Conservation (phyloP, 2,888 invertebrate genomes). For the Metallyticus violacea region DNA sequence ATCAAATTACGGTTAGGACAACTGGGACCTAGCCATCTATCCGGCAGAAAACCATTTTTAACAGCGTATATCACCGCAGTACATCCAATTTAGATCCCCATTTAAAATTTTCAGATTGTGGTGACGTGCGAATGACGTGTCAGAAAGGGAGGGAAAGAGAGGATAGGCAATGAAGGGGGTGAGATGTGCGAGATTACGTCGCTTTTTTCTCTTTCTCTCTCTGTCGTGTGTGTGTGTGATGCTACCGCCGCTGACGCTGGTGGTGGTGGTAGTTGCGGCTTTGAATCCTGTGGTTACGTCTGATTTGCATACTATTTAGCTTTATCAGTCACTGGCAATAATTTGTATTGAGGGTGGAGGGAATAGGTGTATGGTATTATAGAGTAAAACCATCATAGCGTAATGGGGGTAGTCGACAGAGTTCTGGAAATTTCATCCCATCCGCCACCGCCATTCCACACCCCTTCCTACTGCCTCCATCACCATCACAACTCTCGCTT, state of each 20-base stretch:
- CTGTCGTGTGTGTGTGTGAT: not conserved
- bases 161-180: too few relatives aligned
- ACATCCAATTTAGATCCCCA: constrained; percentile 17
- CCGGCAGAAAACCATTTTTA: not conserved
- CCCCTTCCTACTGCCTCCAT: too few relatives aligned
- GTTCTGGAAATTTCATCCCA: constrained; percentile 18
- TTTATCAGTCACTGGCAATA: constrained; percentile 29
- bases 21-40: not conserved
- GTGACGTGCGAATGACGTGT: constrained; percentile 29
- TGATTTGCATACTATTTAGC: constrained; percentile 30
- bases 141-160: constrained; percentile 39
- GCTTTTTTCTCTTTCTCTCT: not conserved
- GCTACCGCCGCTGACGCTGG: not conserved
- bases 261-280: constrained; percentile 5
- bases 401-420: constrained; percentile 15
- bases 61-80: not conserved
- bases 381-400: constrained; percentile 21
- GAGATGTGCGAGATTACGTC: constrained; percentile 44
- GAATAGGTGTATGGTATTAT: constrained; percentile 13
- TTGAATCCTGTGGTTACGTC: constrained; percentile 19
- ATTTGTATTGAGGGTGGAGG: constrained; percentile 25
- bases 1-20: not conserved
- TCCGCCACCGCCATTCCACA: not conserved
- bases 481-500: not conserved
- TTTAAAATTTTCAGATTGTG: constrained; percentile 27